Evolutionary conservation across 2,797 vertebrate genomes (phyloP).

Genomic region (Podargus strigoides): DNA sequence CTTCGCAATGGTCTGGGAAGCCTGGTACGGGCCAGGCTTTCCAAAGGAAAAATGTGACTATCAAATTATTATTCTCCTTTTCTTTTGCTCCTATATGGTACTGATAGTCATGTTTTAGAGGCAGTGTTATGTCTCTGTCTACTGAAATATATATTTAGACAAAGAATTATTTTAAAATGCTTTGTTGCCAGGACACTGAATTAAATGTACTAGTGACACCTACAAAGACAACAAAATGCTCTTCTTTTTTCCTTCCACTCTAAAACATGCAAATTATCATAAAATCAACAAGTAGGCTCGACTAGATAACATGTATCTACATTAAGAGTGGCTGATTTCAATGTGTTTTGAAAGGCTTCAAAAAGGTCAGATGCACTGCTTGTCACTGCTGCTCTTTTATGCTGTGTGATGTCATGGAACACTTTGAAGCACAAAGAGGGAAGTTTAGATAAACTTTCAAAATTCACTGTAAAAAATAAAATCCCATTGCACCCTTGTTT

Average conservation of each 20-base stretch:
- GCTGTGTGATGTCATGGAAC: background rate
- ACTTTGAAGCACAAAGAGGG: background rate
- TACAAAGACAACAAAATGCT: background rate
- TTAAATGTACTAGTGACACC: background rate
- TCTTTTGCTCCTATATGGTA: background rate
- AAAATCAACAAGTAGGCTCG: background rate
- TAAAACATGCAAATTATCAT: conserved; percentile 18
- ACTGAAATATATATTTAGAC: background rate
- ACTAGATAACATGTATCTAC: background rate
- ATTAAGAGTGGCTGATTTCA: background rate
- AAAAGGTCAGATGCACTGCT: background rate
- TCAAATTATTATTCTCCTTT: background rate
- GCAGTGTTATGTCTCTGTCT: background rate
- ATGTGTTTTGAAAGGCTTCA: background rate
- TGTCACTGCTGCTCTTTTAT: background rate
- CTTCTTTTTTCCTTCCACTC: background rate
- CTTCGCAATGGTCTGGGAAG: background rate
- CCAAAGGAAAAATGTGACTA: background rate
- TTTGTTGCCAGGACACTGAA: background rate
- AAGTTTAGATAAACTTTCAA: conserved; percentile 12
- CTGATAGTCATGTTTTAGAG: background rate
- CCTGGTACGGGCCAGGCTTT: background rate
- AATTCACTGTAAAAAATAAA: conserved; percentile 28
- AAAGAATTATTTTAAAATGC: background rate
- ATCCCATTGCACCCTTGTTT: background rate